These are phyloP conservation scores for Adelognathus sp. DNA, from an alignment of 2,888 invertebrate species.

Conservation along the genomic window DNA sequence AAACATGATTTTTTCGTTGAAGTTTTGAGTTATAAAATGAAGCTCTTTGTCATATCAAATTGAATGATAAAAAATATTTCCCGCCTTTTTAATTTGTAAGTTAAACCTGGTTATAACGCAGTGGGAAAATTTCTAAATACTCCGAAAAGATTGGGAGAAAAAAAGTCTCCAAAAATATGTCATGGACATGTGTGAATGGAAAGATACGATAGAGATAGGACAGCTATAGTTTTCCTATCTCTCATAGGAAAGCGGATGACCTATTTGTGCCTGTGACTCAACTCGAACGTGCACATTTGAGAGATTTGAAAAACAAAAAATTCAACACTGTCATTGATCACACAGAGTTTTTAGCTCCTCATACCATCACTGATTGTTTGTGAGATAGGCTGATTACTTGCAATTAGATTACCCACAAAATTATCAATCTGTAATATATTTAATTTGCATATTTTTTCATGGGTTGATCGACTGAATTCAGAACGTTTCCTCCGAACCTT, in stretches of 20 bases:
- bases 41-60: neutral
- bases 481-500: neutral
- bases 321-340: neutral
- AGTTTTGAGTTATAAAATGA: neutral
- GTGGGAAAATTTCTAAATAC: neutral
- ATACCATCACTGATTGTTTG: too few relatives aligned
- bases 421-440: too few relatives aligned
- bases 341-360: neutral
- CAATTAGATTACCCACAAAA: too few relatives aligned
- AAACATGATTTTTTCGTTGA: neutral
- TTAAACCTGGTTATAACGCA: neutral
- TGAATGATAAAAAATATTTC: neutral
- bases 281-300: too few relatives aligned
- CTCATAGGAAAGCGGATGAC: constrained; percentile 30
- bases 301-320: neutral
- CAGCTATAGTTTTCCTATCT: too few relatives aligned
- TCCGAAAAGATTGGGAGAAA: neutral
- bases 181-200: too few relatives aligned
- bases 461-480: neutral
- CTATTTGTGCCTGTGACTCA: constrained; percentile 15
- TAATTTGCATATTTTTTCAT: too few relatives aligned
- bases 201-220: too few relatives aligned
- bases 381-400: too few relatives aligned
- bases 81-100: neutral
- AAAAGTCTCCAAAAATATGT: too few relatives aligned